Percentiles rank a stretch among this genome's conserved stretches.
These are phyloP conservation scores for Actinopyga echinites DNA, from an alignment of 53 echinoderm and acorn worm genomes.

Conservation along the genomic window DNA sequence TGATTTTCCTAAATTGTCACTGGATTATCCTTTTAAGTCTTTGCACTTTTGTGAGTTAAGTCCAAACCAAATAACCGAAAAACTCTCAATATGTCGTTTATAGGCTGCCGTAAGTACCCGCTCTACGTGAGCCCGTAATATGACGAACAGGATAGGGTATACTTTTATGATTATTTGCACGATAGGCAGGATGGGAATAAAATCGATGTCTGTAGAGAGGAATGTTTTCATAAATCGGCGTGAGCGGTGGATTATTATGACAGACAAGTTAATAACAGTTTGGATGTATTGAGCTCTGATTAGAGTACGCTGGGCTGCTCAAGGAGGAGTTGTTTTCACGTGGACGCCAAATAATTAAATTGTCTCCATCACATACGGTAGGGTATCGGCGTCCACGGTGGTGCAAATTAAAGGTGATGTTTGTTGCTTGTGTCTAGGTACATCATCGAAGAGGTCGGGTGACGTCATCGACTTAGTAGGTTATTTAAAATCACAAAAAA, in stretches of 20 bases:
- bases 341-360: conserved; percentile 27
- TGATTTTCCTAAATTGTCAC: too few species aligned
- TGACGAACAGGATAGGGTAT: conserved; percentile 22
- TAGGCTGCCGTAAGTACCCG: conserved; percentile 1
- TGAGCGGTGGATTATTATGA: conserved; percentile 34
- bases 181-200: conserved; percentile 32
- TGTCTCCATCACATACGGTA: conserved; percentile 20
- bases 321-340: conserved; percentile 19
- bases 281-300: conserved; percentile 5
- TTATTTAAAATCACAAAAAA: too few species aligned
- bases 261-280: conserved; percentile 39
- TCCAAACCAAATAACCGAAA: neutral
- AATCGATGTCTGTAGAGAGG: conserved; percentile 8
- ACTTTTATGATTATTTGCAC: conserved; percentile 16
- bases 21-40: too few species aligned
- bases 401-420: too few species aligned
- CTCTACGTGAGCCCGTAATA: conserved; percentile 31
- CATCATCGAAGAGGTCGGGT: too few species aligned
- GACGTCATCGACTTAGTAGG: too few species aligned
- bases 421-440: too few species aligned
- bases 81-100: neutral
- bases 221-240: conserved; percentile 36
- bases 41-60: neutral
- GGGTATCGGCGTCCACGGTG: too few species aligned
- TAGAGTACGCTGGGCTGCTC: conserved; percentile 15